Evolutionary conservation across 2,888 invertebrate species (phyloP).

Genomic region (Coelinius sp.): DNA sequence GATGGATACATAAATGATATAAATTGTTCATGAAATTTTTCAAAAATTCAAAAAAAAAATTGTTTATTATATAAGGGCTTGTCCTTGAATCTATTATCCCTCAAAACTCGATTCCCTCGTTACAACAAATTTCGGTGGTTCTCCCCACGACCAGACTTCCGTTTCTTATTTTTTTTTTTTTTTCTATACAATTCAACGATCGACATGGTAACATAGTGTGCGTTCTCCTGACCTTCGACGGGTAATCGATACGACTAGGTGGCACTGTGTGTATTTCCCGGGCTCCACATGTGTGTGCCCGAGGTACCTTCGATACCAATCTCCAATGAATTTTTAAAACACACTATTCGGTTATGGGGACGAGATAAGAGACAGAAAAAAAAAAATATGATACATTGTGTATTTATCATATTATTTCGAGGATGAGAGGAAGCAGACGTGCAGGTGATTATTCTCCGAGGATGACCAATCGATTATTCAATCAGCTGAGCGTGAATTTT

Average conservation of each 20-base stretch:
- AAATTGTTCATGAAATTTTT: no score
- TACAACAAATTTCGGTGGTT: constrained; percentile 31
- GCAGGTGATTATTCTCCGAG: constrained; percentile 43
- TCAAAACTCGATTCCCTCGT: not conserved
- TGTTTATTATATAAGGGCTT: constrained; percentile 29
- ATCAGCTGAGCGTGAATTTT: constrained; percentile 61
- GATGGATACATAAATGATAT: no score
- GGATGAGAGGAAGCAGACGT: not conserved
- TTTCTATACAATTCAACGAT: constrained; percentile 34
- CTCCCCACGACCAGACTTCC: constrained; percentile 35
- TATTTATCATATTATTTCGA: constrained; percentile 17
- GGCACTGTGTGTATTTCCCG: not conserved
- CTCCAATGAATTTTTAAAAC: constrained; percentile 4
- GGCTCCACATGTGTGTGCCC: not conserved
- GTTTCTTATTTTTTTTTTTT: not conserved
- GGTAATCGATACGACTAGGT: constrained; percentile 33
- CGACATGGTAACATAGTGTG: constrained; percentile 27
- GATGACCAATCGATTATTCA: constrained; percentile 66
- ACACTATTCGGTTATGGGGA: not conserved
- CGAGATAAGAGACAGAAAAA: not conserved
- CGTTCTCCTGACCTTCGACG: constrained; percentile 38
- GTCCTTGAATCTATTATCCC: constrained; percentile 23
- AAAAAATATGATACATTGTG: not conserved
- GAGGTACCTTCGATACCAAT: not conserved
- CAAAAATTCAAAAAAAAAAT: not conserved